phyloP scores from a whole-genome alignment of 2,113 vertebrate species.

The Corythoichthys haematopterus region DNA sequence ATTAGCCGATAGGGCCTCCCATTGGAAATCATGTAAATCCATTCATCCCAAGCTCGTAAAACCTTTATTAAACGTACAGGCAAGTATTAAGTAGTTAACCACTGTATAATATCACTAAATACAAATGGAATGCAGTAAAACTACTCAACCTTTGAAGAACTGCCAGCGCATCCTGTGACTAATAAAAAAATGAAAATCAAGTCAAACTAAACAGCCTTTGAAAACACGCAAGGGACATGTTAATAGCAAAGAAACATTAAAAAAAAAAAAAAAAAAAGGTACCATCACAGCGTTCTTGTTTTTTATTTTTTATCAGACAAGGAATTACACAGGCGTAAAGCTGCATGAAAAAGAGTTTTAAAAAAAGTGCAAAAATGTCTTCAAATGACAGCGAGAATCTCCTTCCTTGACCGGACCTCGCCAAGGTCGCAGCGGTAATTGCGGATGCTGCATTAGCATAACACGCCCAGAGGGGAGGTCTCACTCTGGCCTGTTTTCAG shows the following conservation, averaged over 20 bases:
- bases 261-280: background rate
- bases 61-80: background rate
- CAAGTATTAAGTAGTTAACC: background rate
- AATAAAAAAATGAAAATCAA: background rate
- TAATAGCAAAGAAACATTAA: background rate
- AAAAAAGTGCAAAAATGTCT: constrained; percentile 23
- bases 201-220: background rate
- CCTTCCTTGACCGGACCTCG: constrained; percentile 69
- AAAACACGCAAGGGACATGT: background rate
- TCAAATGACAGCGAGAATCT: constrained; percentile 71
- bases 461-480: constrained; percentile 61
- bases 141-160: background rate
- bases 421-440: constrained; percentile 82
- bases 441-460: constrained; percentile 77
- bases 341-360: constrained; percentile 5
- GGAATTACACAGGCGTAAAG: constrained; percentile 3
- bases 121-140: background rate
- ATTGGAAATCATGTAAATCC: constrained; percentile 1
- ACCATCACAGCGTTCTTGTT: background rate
- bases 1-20: background rate
- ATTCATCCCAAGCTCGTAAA: background rate
- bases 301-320: background rate
- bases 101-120: background rate
- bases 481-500: constrained; percentile 58
- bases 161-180: background rate